Conservation (phyloP, 2,113 vertebrate species). For the Neolamprologus falcicula region DNA sequence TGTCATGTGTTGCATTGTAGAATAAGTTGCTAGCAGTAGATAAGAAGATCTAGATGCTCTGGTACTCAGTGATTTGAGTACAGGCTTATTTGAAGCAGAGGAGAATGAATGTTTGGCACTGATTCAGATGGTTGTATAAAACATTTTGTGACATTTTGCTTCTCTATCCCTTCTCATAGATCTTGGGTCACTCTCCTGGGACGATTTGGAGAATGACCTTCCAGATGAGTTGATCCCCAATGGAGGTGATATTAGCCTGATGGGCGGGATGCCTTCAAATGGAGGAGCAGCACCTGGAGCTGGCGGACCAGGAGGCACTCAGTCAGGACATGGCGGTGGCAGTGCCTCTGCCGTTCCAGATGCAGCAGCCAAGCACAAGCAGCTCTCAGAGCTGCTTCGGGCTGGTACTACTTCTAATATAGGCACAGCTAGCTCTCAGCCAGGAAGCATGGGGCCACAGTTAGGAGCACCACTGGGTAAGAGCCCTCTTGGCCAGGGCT, state of each 20-base stretch:
- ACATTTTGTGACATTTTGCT: neutral
- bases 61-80: neutral
- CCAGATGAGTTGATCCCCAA: slow-evolving; percentile 98
- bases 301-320: slow-evolving; percentile 33
- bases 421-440: slow-evolving; percentile 73
- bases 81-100: neutral
- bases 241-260: slow-evolving; percentile 82
- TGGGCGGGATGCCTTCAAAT: slow-evolving; percentile 74
- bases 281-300: slow-evolving; percentile 52
- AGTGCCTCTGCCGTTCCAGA: slow-evolving; percentile 76
- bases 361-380: slow-evolving; percentile 96
- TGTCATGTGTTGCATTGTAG: neutral
- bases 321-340: slow-evolving; percentile 27
- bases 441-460: slow-evolving; percentile 73
- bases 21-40: neutral
- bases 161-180: slow-evolving; percentile 61
- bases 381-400: slow-evolving; percentile 93
- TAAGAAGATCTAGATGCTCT: neutral
- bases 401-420: slow-evolving; percentile 79
- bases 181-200: slow-evolving; percentile 86
- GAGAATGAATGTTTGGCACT: neutral
- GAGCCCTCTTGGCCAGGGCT: slow-evolving; percentile 84
- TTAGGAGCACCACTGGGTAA: slow-evolving; percentile 72
- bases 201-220: slow-evolving; percentile 96
- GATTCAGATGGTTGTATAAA: neutral